Conservation (phyloP, 53 echinoderm and acorn worm species). For the Hippasteria phrygiana region DNA sequence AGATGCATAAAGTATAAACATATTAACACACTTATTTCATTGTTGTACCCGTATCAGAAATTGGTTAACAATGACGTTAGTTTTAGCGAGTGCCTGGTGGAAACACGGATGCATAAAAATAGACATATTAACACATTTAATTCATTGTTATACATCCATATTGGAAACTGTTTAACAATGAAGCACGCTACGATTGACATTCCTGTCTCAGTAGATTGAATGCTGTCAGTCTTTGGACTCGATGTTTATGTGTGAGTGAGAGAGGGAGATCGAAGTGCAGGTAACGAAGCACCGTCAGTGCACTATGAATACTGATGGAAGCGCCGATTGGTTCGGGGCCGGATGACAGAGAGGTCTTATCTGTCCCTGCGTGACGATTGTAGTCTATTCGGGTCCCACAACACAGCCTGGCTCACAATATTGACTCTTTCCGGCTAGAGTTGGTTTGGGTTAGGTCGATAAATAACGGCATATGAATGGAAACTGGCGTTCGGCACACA, state of each 20-base stretch:
- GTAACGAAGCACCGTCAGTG: not conserved
- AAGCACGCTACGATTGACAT: not conserved
- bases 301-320: not conserved
- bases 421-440: not conserved
- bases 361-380: not conserved
- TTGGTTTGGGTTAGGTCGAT: constrained; percentile 12
- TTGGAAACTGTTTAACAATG: constrained; percentile 9
- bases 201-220: constrained; percentile 16
- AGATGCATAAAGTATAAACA: too few relatives aligned
- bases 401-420: not conserved
- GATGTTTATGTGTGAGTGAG: not conserved
- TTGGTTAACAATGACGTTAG: not conserved
- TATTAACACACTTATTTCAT: too few relatives aligned
- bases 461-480: not conserved
- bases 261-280: not conserved
- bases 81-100: not conserved
- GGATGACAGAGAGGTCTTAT: constrained; percentile 10
- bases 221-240: constrained; percentile 46
- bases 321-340: not conserved
- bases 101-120: not conserved
- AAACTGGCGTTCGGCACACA: not conserved
- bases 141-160: not conserved
- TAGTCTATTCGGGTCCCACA: not conserved
- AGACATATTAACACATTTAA: not conserved
- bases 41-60: too few relatives aligned